Conservation (phyloP, 1,140 invertebrate genomes). For the Trypoxylus dichotomus region DNA sequence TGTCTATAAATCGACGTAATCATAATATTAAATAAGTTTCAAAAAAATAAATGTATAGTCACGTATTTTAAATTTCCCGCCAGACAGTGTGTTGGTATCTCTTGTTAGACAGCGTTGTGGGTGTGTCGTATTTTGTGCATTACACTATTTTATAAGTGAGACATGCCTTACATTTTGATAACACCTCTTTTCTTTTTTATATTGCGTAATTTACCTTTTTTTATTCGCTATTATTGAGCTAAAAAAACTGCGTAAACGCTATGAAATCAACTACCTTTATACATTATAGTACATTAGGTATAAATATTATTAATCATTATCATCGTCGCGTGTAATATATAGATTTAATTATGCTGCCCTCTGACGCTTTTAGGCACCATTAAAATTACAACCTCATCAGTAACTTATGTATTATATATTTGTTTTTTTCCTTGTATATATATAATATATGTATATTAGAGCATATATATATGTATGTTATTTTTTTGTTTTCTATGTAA, state of each 20-base stretch:
- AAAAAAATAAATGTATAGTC: too few species aligned
- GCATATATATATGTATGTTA: background rate
- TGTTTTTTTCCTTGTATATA: background rate
- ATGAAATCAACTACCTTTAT: background rate
- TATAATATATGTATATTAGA: background rate
- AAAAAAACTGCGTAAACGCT: background rate
- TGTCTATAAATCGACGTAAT: too few species aligned
- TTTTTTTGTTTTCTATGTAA: background rate
- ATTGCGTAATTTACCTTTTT: background rate
- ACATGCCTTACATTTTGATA: too few species aligned
- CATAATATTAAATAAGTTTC: too few species aligned
- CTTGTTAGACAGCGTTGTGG: too few species aligned
- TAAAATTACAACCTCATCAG: slow-evolving; percentile 21
- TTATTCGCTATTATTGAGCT: slow-evolving; percentile 9
- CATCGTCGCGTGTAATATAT: background rate
- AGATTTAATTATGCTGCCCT: background rate
- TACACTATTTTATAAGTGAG: too few species aligned
- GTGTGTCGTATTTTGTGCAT: too few species aligned
- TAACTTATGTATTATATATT: slow-evolving; percentile 9
- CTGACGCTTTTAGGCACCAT: slow-evolving; percentile 18
- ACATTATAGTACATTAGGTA: too few species aligned
- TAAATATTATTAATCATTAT: too few species aligned
- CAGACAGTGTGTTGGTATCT: too few species aligned
- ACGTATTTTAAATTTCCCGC: too few species aligned
- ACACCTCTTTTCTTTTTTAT: too few species aligned